phyloP scores from a whole-genome alignment of 2,888 invertebrate genomes.

The Epistrophella euchroma region DNA sequence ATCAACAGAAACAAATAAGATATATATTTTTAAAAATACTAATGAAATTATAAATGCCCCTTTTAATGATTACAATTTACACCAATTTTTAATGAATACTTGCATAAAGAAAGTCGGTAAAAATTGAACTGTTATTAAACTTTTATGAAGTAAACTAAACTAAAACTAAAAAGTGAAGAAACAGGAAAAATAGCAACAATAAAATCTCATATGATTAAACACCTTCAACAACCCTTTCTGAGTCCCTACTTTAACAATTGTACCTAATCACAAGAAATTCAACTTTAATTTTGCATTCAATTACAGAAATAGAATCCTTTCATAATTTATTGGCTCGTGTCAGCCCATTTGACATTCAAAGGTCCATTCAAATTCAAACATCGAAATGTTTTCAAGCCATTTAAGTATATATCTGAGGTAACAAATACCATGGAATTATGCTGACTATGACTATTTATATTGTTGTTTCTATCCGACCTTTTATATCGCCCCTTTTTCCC shows the following conservation, averaged over 20 bases:
- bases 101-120: too few species aligned
- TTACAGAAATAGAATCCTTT: slow-evolving; percentile 27
- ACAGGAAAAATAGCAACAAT: too few species aligned
- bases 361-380: slow-evolving; percentile 53
- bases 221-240: too few species aligned
- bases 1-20: too few species aligned
- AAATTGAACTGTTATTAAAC: too few species aligned
- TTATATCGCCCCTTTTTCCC: background rate
- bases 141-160: too few species aligned
- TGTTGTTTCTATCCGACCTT: background rate
- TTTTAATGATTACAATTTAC: too few species aligned
- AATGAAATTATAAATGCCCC: too few species aligned
- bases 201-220: too few species aligned
- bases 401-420: slow-evolving; percentile 21
- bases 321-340: slow-evolving; percentile 47
- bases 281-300: slow-evolving; percentile 3
- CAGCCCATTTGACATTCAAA: slow-evolving; percentile 57
- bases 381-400: slow-evolving; percentile 42
- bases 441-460: background rate
- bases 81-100: too few species aligned
- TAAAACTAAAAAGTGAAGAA: too few species aligned
- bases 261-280: background rate
- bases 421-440: slow-evolving; percentile 30
- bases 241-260: background rate
- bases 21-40: too few species aligned